These are phyloP conservation scores for Hemiprocne comata DNA, from an alignment of 2,113 vertebrate species.

Conservation along the genomic window DNA sequence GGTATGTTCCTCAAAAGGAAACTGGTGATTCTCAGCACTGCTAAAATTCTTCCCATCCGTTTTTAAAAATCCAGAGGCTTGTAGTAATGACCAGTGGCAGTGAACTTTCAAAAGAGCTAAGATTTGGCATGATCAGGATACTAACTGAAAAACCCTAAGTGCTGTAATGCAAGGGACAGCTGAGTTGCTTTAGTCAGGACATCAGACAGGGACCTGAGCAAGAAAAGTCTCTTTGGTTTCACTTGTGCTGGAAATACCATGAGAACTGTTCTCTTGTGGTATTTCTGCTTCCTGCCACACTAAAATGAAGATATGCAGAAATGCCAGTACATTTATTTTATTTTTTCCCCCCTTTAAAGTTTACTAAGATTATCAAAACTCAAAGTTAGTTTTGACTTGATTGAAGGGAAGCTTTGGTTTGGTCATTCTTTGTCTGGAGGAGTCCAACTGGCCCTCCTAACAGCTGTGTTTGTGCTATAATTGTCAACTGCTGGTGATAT, in stretches of 20 bases:
- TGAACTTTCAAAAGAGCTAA: slow-evolving; percentile 30
- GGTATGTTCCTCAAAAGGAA: not conserved
- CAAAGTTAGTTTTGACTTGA: not conserved
- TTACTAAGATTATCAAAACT: slow-evolving; percentile 3
- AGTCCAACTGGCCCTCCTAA: not conserved
- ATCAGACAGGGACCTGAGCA: not conserved
- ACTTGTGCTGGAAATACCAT: slow-evolving; percentile 16
- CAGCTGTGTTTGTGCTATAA: not conserved
- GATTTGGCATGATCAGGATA: not conserved
- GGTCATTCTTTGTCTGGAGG: not conserved
- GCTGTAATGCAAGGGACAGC: not conserved
- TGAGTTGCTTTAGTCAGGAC: not conserved
- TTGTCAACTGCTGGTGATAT: not conserved
- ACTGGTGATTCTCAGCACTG: not conserved
- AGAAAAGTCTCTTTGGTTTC: slow-evolving; percentile 20
- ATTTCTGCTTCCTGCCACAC: slow-evolving; percentile 13
- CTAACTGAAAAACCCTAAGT: not conserved
- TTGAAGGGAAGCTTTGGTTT: slow-evolving; percentile 43
- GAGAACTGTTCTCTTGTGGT: slow-evolving; percentile 49
- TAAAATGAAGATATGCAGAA: slow-evolving; percentile 41
- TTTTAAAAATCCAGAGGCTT: not conserved
- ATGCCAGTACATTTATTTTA: not conserved
- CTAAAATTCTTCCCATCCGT: not conserved
- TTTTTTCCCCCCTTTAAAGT: not conserved
- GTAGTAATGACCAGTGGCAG: slow-evolving; percentile 3